Evolutionary conservation across 2,797 vertebrate species (phyloP).

Genomic region (Xyrichtys novacula): DNA sequence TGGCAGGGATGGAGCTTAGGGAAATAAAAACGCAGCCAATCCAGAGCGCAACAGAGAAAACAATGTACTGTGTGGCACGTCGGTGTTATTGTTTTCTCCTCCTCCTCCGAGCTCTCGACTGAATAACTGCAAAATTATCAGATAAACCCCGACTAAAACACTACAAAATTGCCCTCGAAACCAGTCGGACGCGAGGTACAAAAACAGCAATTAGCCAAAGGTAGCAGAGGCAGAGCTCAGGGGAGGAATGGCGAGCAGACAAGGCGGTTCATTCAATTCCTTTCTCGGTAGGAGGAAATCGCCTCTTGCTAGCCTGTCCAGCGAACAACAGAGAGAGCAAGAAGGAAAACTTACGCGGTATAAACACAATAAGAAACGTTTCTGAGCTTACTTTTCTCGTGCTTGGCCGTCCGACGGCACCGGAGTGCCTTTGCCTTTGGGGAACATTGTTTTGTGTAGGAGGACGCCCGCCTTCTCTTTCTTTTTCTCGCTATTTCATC

Average conservation of each 20-base stretch:
- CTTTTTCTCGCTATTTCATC: conserved; percentile 89
- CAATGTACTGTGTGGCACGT: conserved; percentile 69
- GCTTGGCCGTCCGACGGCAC: conserved; percentile 98
- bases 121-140: conserved; percentile 30
- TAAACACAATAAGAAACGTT: conserved; percentile 61
- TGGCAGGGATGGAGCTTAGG: conserved; percentile 69
- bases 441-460: conserved; percentile 92
- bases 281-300: conserved; percentile 79
- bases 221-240: conserved; percentile 43
- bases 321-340: conserved; percentile 76
- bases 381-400: conserved; percentile 94
- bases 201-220: conserved; percentile 21
- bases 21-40: conserved; percentile 66
- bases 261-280: conserved; percentile 86
- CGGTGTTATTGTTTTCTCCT: conserved; percentile 80
- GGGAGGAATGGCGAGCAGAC: conserved; percentile 83
- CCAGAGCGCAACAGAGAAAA: conserved; percentile 74
- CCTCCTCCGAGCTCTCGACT: conserved; percentile 36
- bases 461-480: conserved; percentile 80
- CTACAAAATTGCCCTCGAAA: conserved; percentile 15
- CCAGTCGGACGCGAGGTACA: not conserved
- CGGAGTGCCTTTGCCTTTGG: conserved; percentile 97
- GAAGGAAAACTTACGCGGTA: conserved; percentile 61
- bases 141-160: conserved; percentile 17
- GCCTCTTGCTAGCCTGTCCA: conserved; percentile 76